A percentile compares a stretch with the other conserved stretches of the same genome.
Conservation (phyloP, 2,113 vertebrate genomes). For the Larimichthys polyactis region DNA sequence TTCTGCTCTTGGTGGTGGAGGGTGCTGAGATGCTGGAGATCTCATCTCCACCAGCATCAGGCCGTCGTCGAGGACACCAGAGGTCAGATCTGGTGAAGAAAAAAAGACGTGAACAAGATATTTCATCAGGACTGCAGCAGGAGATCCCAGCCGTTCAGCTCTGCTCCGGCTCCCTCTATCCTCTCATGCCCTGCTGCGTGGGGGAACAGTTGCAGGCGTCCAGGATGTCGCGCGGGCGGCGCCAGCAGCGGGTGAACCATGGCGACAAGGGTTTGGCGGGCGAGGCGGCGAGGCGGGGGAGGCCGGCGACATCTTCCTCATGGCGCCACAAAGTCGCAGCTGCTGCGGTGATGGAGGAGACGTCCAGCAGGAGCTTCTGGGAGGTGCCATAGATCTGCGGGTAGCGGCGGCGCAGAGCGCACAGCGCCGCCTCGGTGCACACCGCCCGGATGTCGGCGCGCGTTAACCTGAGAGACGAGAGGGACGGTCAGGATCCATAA, state of each 20-base stretch:
- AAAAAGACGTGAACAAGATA: neutral
- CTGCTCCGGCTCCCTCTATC: constrained; percentile 71
- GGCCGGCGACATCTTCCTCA: constrained; percentile 89
- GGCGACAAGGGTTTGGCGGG: constrained; percentile 85
- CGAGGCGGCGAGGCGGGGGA: constrained; percentile 83
- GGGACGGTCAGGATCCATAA: neutral
- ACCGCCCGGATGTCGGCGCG: constrained; percentile 92
- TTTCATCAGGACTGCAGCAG: neutral
- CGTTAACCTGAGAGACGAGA: constrained; percentile 85
- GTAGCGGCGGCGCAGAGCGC: constrained; percentile 90
- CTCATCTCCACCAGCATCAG: constrained; percentile 84
- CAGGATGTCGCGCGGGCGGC: constrained; percentile 77
- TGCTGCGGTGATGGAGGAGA: constrained; percentile 85
- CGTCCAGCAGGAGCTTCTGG: constrained; percentile 89
- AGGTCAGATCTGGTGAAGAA: constrained; percentile 62
- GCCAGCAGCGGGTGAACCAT: constrained; percentile 87
- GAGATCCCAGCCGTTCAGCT: too few species aligned
- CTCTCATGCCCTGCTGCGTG: constrained; percentile 84
- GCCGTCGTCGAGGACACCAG: constrained; percentile 79
- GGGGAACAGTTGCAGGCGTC: constrained; percentile 87
- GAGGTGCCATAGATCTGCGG: constrained; percentile 91
- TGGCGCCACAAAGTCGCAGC: constrained; percentile 89
- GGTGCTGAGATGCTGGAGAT: constrained; percentile 63
- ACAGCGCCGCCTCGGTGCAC: constrained; percentile 91
- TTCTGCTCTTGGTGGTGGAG: constrained; percentile 42